Evolutionary conservation across 2,797 vertebrate genomes (phyloP).

Genomic region (Falco naumanni): DNA sequence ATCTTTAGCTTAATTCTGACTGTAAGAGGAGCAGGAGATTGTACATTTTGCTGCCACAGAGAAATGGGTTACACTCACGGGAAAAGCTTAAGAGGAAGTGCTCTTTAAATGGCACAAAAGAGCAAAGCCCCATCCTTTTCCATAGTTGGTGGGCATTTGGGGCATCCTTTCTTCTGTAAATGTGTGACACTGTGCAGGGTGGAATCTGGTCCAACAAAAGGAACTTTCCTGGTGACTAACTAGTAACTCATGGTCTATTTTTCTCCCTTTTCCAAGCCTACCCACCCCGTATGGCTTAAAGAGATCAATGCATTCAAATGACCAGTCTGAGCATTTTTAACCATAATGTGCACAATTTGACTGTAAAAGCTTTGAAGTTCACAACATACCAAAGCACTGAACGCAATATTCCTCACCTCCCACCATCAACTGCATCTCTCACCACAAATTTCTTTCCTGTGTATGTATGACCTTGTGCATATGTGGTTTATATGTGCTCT

Average conservation of each 20-base stretch:
- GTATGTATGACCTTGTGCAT: not conserved
- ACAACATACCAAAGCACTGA: not conserved
- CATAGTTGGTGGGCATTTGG: not conserved
- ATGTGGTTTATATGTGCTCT: not conserved
- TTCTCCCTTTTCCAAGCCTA: not conserved
- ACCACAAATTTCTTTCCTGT: not conserved
- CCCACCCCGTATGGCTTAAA: not conserved
- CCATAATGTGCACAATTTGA: not conserved
- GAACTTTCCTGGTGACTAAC: not conserved
- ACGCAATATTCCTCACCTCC: not conserved
- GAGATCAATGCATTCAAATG: not conserved
- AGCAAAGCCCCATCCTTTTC: not conserved
- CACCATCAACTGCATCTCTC: not conserved
- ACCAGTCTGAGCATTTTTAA: not conserved
- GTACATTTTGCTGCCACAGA: not conserved
- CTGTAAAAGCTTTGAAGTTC: not conserved
- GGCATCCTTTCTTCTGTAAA: not conserved
- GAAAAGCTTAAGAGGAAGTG: not conserved
- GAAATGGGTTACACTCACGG: not conserved
- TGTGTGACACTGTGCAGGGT: not conserved
- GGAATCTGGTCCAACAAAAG: not conserved
- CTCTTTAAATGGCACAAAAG: not conserved
- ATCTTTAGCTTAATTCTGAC: not conserved
- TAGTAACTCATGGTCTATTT: not conserved
- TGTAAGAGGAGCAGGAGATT: not conserved